Conservation (phyloP, 2,113 vertebrate species). For the Mormyrus lacerda region DNA sequence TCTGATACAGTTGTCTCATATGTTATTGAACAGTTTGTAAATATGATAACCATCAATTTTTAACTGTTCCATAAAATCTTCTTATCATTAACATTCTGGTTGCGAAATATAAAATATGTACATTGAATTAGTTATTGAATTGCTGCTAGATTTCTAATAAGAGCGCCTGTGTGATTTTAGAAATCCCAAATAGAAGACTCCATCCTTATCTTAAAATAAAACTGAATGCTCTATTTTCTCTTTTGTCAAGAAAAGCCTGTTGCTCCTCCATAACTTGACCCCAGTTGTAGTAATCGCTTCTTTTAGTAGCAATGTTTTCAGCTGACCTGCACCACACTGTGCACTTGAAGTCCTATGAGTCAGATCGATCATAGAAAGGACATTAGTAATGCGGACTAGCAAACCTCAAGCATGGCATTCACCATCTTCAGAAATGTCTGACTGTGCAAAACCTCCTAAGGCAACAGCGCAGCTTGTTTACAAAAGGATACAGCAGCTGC, state of each 20-base stretch:
- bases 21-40: not conserved
- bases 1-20: not conserved
- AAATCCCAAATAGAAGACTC: not conserved
- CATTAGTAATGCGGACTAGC: not conserved
- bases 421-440: not conserved
- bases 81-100: not conserved
- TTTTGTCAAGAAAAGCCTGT: not conserved
- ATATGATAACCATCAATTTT: not conserved
- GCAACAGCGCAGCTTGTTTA: not conserved
- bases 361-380: not conserved
- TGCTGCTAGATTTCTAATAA: not conserved
- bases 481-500: not conserved
- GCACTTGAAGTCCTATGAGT: not conserved
- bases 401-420: not conserved
- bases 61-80: not conserved
- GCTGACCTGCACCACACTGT: not conserved
- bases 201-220: not conserved
- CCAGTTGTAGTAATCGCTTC: not conserved
- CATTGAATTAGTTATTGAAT: not conserved
- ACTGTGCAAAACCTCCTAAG: not conserved
- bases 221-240: not conserved
- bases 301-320: not conserved
- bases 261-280: not conserved
- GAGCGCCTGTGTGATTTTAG: not conserved
- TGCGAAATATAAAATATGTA: not conserved